A percentile compares a stretch with the other conserved stretches of the same genome.
phyloP scores from a whole-genome alignment of 2,797 vertebrate genomes.

The Pseudotriccus pelzelni region DNA sequence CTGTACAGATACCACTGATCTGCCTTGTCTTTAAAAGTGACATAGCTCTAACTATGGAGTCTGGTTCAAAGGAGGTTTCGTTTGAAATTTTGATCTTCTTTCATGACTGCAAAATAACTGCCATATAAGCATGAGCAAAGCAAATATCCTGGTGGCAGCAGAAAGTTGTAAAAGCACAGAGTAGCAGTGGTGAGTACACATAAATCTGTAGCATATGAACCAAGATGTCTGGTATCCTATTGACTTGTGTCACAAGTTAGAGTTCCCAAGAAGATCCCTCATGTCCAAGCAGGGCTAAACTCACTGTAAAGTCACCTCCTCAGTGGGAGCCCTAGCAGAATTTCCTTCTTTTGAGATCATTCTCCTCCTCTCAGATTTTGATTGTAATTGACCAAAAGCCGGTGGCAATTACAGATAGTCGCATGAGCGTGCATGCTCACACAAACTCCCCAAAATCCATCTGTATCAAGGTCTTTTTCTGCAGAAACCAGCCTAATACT shows the following conservation, averaged over 20 bases:
- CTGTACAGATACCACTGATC: background rate
- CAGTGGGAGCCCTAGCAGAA: background rate
- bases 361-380: background rate
- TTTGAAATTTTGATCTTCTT: background rate
- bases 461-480: background rate
- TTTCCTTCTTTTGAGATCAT: background rate
- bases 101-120: background rate
- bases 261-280: background rate
- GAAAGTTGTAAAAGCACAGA: background rate
- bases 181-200: background rate
- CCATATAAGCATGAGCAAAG: background rate
- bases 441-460: fast-evolving
- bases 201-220: background rate
- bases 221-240: background rate
- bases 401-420: background rate
- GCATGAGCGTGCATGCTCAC: fast-evolving
- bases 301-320: background rate
- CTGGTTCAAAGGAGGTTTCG: background rate
- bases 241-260: background rate
- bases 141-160: background rate
- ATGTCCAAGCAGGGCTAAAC: background rate
- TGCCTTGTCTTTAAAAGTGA: background rate
- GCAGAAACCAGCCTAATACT: background rate
- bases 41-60: background rate
- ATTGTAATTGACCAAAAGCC: background rate